phyloP scores from a whole-genome alignment of 2,797 vertebrate species.

The Macropodus opercularis region DNA sequence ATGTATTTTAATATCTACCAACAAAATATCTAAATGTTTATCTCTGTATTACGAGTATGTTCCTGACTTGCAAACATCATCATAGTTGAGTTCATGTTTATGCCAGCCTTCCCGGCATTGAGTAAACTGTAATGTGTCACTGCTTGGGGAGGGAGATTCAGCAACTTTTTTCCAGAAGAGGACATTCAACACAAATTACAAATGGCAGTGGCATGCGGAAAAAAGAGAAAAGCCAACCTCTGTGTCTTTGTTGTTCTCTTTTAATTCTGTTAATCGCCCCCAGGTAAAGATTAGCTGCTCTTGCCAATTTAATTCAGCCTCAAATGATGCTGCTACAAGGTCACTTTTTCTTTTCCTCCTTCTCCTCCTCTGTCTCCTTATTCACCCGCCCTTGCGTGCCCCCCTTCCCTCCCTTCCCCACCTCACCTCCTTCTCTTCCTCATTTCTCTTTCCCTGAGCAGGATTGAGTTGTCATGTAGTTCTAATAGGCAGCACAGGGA shows the following conservation, averaged over 20 bases:
- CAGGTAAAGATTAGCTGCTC: conserved; percentile 98
- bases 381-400: conserved; percentile 20
- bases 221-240: conserved; percentile 71
- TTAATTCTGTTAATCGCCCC: conserved; percentile 95
- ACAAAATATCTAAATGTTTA: not conserved
- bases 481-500: conserved; percentile 99
- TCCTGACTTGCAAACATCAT: conserved; percentile 1
- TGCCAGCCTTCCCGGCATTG: conserved; percentile 10
- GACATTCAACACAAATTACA: conserved; percentile 69
- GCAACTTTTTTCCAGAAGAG: conserved; percentile 57
- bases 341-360: conserved; percentile 83
- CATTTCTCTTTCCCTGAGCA: conserved; percentile 82
- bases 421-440: conserved; percentile 48
- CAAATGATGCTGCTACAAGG: conserved; percentile 95
- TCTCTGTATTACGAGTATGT: not conserved
- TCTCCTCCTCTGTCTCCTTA: conserved; percentile 53
- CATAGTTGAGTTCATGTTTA: conserved; percentile 14
- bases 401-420: conserved; percentile 20
- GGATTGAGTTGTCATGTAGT: conserved; percentile 99
- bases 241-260: conserved; percentile 86
- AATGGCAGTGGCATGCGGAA: conserved; percentile 70
- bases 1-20: not conserved
- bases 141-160: conserved; percentile 38
- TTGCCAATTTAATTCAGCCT: conserved; percentile 97
- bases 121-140: conserved; percentile 11